These are phyloP conservation scores for Lepetodrilus schrolli DNA, from an alignment of 2,888 invertebrate species.

Conservation along the genomic window DNA sequence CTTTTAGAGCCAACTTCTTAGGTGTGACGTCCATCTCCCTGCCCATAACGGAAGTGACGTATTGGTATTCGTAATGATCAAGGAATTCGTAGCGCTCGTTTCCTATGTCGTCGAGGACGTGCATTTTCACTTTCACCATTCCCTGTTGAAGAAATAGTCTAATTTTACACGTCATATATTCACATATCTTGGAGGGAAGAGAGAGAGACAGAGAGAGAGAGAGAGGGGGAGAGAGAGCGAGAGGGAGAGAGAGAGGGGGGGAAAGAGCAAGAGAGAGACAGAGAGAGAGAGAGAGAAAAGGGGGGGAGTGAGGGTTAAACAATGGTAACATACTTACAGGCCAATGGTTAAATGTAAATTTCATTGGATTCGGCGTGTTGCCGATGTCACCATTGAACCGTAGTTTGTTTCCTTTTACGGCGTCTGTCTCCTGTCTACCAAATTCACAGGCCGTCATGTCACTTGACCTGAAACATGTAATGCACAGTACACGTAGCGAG, in stretches of 20 bases:
- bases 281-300: too few species aligned
- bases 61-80: constrained; percentile 60
- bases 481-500: background rate
- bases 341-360: constrained; percentile 51
- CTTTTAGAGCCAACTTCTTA: constrained; percentile 44
- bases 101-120: constrained; percentile 54
- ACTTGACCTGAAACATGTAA: constrained; percentile 48
- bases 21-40: constrained; percentile 44
- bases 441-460: constrained; percentile 55
- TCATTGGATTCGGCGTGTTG: constrained; percentile 48
- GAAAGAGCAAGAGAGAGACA: too few species aligned
- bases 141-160: constrained; percentile 44
- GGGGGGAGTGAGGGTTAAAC: too few species aligned
- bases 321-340: constrained; percentile 56
- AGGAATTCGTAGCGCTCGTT: constrained; percentile 51
- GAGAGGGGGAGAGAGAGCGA: too few species aligned
- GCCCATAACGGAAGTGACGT: constrained; percentile 39
- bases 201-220: too few species aligned
- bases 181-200: too few species aligned
- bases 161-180: too few species aligned
- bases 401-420: constrained; percentile 49
- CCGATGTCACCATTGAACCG: constrained; percentile 52
- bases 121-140: constrained; percentile 59
- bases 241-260: too few species aligned
- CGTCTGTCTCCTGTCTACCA: constrained; percentile 41